Evolutionary conservation across 2,888 invertebrate species (phyloP), one percentile per base, ranked within the genome.

Genomic region (Beris chalybata): DNA sequence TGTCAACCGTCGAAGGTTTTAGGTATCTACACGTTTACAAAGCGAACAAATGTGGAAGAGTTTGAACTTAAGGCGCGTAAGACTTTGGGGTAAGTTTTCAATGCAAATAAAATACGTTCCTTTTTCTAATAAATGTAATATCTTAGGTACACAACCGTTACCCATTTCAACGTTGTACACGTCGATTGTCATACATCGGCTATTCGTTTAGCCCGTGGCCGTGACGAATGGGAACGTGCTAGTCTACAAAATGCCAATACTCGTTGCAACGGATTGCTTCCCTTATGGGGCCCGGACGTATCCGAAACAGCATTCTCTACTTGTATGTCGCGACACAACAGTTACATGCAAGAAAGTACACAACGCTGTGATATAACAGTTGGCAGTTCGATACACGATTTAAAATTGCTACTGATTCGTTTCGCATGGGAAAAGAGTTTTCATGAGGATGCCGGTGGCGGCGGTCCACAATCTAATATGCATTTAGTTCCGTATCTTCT

Each of bases 111-210:
- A 22, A 15, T 52, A 48, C 12, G n/a, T 44, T 59, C 30, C 29
- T 54, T 57, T 53, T 4, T 50, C 13, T 55, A 22, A 22, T 22
- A 22, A 22, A 22, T 22, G 22, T 3, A 22, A 22, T 22, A 61
- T 66, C 55, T n/a, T 48, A 79, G 79, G 64, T 97, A 96, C 81
- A 91, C 92, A 58, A 97, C 97, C 0, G 97, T 98, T 44, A 95
- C 96, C 12, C 97, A 98, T 83, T 98, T 98, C 83, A 98, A 98
- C 83, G 91, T 97, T 45, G 96, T 98, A 31, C 98, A 99, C 80
- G 91, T 97, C 4, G 98, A 98, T 80, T 99, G 98, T 76, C 98
- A 99, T 81, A 94, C 95, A 86, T 93, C 94, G 1, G 98, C 98
- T 31, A 97, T 98, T 57, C 85, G 95, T 66, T 80, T 86, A 72